These are phyloP conservation scores for Ormyrus pomaceus DNA, from an alignment of 2,888 invertebrate species.

Conservation along the genomic window DNA sequence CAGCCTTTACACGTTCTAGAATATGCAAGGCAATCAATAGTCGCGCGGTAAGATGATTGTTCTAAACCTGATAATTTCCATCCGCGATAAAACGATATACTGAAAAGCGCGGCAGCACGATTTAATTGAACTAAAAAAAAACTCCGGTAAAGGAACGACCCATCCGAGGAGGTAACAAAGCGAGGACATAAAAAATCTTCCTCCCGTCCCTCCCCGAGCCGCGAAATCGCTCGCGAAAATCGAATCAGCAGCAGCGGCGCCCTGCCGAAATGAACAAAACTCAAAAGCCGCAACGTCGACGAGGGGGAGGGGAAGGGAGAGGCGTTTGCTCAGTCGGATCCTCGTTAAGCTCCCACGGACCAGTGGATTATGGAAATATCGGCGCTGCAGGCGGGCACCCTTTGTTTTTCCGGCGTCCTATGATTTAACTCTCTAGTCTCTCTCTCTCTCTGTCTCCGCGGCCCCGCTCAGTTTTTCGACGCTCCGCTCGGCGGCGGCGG, in stretches of 20 bases:
- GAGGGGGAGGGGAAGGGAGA: neutral
- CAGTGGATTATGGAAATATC: conserved; percentile 56
- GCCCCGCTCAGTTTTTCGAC: conserved; percentile 21
- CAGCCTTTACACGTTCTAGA: no score
- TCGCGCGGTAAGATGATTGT: no score
- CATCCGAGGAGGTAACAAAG: neutral
- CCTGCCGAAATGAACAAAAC: conserved; percentile 28
- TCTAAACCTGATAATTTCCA: neutral
- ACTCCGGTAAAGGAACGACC: neutral
- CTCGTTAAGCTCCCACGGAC: conserved; percentile 46
- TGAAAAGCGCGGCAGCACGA: neutral
- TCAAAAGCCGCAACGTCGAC: conserved; percentile 23
- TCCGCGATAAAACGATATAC: neutral
- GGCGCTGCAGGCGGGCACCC: conserved; percentile 10
- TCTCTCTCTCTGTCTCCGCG: neutral
- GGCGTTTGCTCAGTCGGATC: conserved; percentile 1
- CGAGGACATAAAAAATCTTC: neutral
- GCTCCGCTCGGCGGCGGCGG: neutral
- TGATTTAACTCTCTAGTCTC: conserved; percentile 29
- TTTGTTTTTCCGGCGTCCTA: conserved; percentile 51
- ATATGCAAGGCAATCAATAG: no score
- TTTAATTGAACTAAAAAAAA: neutral
- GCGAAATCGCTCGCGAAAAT: conserved; percentile 30
- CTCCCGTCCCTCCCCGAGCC: neutral
- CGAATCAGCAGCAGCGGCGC: conserved; percentile 6